Base-by-base conservation (phyloP, 2,797 vertebrate species). In the Rhinichthys osculus region DNA sequence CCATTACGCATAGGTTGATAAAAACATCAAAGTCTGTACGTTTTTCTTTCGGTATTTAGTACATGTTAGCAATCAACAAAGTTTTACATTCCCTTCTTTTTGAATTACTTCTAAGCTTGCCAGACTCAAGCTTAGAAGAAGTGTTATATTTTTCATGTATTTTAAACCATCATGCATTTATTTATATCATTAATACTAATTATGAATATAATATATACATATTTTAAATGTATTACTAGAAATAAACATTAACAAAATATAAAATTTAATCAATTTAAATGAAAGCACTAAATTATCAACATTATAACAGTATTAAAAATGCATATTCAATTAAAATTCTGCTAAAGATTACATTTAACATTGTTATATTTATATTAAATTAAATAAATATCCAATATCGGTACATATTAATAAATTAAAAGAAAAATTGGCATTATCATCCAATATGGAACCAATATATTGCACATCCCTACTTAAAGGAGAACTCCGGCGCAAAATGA, bases 1-100 rank as follows among this genome's bases (percentile, higher is more conserved):
- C 27, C 27, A 85, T 64, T 85, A 77, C 4, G 13, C n/a, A 7
- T 67, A 44, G 54, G 50, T 47, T 79, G 77, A 85, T 85, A 72
- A 71, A 85, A 80, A 50, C 67, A 70, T 84, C 74, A 84, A 84
- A 85, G 76, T 38, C 27, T 79, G 35, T 27, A 84, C 4, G 30
- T 47, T 79, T 77, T 72, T 67, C 50, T 85, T 27, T 71, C 38
- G 10, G 35, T n/a, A 66, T 71, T 79, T 23, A 47, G 67, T 52
- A 80, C 7, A 52, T 47, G 52, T 71, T 27, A 71, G 69, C 40
- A 67, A 78, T 79, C 47, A 52, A 42, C 52, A 81, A 33, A 66
- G 38, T 52, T 78, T 67, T n/a, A 57, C 33, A 66, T 62, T 71
- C 33, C 27, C 50, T 44, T 35, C 47, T 78, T 57, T 84, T 7